Percentiles rank a stretch among this genome's conserved stretches.
Conservation (phyloP, 2,113 vertebrate species). For the Ciconia maguari region DNA sequence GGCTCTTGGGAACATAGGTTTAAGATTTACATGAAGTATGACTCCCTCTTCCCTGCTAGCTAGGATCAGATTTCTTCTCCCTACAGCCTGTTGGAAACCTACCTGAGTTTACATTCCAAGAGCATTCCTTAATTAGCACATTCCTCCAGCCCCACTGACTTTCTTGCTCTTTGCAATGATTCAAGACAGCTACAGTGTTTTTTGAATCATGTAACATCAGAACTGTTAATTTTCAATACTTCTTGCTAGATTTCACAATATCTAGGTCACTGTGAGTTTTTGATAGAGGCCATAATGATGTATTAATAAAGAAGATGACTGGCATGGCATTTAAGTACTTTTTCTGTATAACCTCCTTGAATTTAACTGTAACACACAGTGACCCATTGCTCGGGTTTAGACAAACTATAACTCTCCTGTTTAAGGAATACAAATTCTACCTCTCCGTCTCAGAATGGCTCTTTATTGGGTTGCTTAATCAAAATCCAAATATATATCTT, state of each 20-base stretch:
- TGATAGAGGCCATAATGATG: not conserved
- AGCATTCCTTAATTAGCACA: not conserved
- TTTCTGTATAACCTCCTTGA: not conserved
- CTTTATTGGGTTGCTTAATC: not conserved
- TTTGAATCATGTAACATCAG: not conserved
- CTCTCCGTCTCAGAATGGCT: not conserved
- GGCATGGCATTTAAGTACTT: not conserved
- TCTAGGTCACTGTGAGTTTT: not conserved
- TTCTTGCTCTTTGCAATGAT: not conserved
- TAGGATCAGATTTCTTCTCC: constrained; percentile 1
- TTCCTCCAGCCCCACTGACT: not conserved
- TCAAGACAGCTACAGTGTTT: not conserved
- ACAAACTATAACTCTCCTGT: not conserved
- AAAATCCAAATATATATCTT: not conserved
- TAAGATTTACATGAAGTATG: not conserved
- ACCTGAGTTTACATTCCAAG: constrained; percentile 21
- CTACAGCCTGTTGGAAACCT: not conserved
- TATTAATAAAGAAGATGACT: not conserved
- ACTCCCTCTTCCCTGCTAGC: not conserved
- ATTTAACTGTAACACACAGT: not conserved
- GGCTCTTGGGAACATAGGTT: not conserved
- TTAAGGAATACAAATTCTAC: not conserved
- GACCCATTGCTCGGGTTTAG: not conserved
- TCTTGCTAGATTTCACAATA: not conserved
- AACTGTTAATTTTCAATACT: not conserved